Evolutionary conservation across 2,113 vertebrate genomes (phyloP), one percentile per base, ranked within the genome.

Genomic region (Penelope pileata): DNA sequence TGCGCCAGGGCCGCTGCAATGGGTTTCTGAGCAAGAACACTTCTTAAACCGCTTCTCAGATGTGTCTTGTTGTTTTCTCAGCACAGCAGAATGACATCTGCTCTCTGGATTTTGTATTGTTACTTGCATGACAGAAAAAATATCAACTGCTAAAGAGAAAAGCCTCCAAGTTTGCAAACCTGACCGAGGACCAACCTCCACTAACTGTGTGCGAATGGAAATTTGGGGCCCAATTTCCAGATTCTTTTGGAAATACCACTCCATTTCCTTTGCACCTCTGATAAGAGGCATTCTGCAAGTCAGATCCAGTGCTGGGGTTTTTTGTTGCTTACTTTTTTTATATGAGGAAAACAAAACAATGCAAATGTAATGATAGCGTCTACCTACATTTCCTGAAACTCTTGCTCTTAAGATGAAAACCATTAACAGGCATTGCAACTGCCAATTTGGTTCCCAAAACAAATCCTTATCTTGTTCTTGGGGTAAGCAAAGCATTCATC

Each of bases 401-500:
- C 68, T 78, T 30, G 73, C 77, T 88, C 80, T 74, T 32, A 9
- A 69, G 53, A 36, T 95, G 62, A 85, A 67, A 53, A 92, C 53
- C 24, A 64, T 48, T 58, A 73, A 16, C 23, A 92, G 75, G 86
- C 73, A 77, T 53, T 93, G 50, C 74, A 79, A 77, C 63, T 79
- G 40, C 73, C 93, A 91, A 16, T 59, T 78, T 47, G 10, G 42
- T 60, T 92, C 68, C 84, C 92, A 91, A 92, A 96, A 74, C 82
- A 64, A 60, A 78, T 64, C 86, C 63, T 92, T 86, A 48, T 60
- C 29, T 45, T 76, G 43, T 81, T 42, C 76, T 83, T 38, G 59
- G 48, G 26, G 23, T 7, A 16, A 60, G 30, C 34, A 59, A 86
- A 90, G 59, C 75, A 53, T 76, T 97, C 96, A 80, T 81, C 75